Conservation (phyloP, 2,797 vertebrate genomes). For the Rhyacichthys aspro region DNA sequence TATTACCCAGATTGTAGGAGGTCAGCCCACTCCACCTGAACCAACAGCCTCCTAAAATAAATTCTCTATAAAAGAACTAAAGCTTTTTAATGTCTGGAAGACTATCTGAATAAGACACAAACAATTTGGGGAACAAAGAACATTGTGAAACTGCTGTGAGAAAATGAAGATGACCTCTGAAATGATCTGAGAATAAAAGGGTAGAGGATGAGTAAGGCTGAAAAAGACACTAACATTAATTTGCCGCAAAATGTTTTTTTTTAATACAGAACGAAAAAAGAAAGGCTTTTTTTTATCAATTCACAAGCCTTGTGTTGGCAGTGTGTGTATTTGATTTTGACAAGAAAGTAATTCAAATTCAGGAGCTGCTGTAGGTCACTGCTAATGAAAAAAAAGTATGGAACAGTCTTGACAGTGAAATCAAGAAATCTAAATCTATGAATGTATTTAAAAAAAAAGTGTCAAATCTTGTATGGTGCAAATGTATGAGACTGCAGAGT, state of each 20-base stretch:
- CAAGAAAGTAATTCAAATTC: neutral
- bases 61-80: neutral
- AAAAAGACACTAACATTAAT: slow-evolving; percentile 7
- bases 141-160: slow-evolving; percentile 20
- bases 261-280: too few relatives aligned
- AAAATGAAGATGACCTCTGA: slow-evolving; percentile 50
- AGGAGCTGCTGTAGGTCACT: slow-evolving; percentile 5
- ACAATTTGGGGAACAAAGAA: slow-evolving; percentile 17
- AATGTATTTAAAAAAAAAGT: too few relatives aligned
- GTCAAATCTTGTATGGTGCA: too few relatives aligned
- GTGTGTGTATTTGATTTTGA: neutral
- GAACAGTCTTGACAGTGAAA: too few relatives aligned
- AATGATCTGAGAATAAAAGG: slow-evolving; percentile 30
- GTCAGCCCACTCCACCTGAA: slow-evolving; percentile 34
- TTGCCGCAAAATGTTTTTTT: too few relatives aligned
- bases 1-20: slow-evolving; percentile 43
- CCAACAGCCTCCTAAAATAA: slow-evolving; percentile 19
- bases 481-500: too few relatives aligned
- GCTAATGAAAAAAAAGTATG: slow-evolving; percentile 4
- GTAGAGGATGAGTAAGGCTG: slow-evolving; percentile 7
- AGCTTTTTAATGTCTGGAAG: slow-evolving; percentile 41
- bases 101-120: slow-evolving; percentile 54
- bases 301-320: too few relatives aligned
- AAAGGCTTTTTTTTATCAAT: too few relatives aligned
- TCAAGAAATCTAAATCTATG: too few relatives aligned